Evolutionary conservation across 2,888 invertebrate species (phyloP).

Genomic region (Hypena proboscidalis): DNA sequence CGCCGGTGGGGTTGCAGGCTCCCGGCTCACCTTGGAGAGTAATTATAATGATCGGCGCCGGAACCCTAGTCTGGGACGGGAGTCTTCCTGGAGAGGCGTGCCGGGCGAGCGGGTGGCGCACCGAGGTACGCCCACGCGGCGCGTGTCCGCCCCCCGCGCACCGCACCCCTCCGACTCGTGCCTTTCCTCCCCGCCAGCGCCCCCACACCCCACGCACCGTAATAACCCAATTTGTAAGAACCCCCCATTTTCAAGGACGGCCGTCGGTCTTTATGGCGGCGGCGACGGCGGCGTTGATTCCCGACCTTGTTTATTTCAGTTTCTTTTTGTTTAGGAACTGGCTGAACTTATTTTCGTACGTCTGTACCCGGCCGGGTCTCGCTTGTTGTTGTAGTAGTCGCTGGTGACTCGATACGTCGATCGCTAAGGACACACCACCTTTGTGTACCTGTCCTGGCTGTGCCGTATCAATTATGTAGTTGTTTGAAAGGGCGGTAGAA

Average conservation of each 20-base stretch:
- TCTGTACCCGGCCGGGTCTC: constrained; percentile 67
- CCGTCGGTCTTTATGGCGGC: constrained; percentile 85
- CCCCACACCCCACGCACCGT: constrained; percentile 77
- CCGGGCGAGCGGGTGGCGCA: constrained; percentile 75
- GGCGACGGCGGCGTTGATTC: constrained; percentile 84
- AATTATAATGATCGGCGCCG: constrained; percentile 85
- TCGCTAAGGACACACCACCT: constrained; percentile 51
- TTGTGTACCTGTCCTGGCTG: constrained; percentile 46
- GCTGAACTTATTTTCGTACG: constrained; percentile 81
- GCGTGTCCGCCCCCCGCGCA: constrained; percentile 52
- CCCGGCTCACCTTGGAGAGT: constrained; percentile 83
- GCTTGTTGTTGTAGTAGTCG: constrained; percentile 66
- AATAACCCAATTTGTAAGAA: constrained; percentile 86
- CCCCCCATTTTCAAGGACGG: constrained; percentile 85
- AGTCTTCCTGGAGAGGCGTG: constrained; percentile 82
- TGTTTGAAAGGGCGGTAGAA: constrained; percentile 56
- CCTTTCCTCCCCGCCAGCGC: constrained; percentile 73
- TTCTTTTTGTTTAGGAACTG: constrained; percentile 84
- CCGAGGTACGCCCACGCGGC: constrained; percentile 78
- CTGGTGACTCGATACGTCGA: constrained; percentile 57
- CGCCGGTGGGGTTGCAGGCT: constrained; percentile 72
- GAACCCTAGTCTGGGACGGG: constrained; percentile 79
- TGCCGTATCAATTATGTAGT: constrained; percentile 63
- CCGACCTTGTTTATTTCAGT: constrained; percentile 86
- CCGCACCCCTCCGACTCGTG: constrained; percentile 67